phyloP scores from a whole-genome alignment of 2,888 invertebrate genomes.

The Trimorus sp. region DNA sequence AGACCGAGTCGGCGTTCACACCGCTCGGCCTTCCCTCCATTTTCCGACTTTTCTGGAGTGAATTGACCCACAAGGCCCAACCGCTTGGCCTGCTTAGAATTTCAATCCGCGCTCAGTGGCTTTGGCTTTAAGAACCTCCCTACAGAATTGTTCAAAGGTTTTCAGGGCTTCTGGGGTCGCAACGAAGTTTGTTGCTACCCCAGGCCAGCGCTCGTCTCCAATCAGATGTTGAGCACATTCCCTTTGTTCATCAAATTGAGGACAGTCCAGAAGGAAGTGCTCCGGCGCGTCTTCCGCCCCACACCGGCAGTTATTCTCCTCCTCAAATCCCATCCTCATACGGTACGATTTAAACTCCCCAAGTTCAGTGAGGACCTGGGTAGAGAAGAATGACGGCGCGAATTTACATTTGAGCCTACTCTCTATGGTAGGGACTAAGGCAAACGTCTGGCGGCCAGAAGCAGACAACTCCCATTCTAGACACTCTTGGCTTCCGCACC shows the following conservation, averaged over 20 bases:
- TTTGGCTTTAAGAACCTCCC: too few species aligned
- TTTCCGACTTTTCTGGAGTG: too few species aligned
- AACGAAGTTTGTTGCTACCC: background rate
- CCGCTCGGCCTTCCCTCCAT: too few species aligned
- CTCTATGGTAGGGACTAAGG: background rate
- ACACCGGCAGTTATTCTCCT: conserved; percentile 10
- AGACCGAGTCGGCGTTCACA: too few species aligned
- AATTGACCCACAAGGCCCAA: too few species aligned
- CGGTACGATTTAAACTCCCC: conserved; percentile 2
- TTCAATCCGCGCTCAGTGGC: too few species aligned
- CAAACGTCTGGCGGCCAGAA: background rate
- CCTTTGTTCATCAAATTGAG: background rate
- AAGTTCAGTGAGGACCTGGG: conserved; percentile 13
- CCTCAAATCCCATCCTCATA: background rate
- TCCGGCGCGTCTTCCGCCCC: conserved; percentile 15
- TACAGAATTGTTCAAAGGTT: too few species aligned
- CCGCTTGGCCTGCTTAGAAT: too few species aligned
- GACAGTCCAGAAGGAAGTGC: conserved; percentile 24
- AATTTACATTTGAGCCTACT: background rate
- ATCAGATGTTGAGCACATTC: background rate
- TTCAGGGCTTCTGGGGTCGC: too few species aligned
- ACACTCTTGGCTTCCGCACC: background rate
- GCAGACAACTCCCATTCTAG: background rate
- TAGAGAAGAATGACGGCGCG: background rate
- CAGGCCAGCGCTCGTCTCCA: background rate